Evolutionary conservation across 2,113 vertebrate species (phyloP), one percentile per base, ranked within the genome.

Genomic region (Callopanchax toddi): DNA sequence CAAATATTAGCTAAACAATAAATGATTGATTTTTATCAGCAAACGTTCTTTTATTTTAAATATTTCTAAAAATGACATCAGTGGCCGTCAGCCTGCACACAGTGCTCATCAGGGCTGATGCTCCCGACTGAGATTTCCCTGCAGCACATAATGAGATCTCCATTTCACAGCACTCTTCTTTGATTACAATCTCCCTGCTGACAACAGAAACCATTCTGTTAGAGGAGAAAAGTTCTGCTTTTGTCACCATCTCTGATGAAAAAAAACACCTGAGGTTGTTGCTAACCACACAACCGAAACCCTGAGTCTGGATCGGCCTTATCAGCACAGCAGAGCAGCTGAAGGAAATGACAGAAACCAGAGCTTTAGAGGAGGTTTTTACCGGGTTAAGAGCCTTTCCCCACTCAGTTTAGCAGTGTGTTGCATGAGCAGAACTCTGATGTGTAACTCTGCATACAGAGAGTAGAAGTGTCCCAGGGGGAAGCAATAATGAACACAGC

Each of bases 401-500:
- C 46, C 20, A 17, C 32, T 10, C 36, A 48, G 22, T 69, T 71
- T 71, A 60, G 37, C 34, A 17, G 49, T 49, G 59, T 67, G 50
- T 65, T 63, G 26, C 49, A 62, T 17, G 11, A 49, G 40, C 21
- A 16, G 46, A 48, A 59, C 63, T 67, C 63, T 40, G 22, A 76
- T 67, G 71, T 83, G 81, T 71, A 46, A 54, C 25, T 42, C 61
- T 70, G 71, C 86, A 71, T 58, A 73, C 79, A 73, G 73, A 34
- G 67, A 59, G 54, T 54, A 53, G 75, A 64, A 71, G 58, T 66
- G 51, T 74, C 86, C 87, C 70, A 86, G 70, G 60, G 89, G 65
- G 62, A 79, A 64, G 69, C 88, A 85, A 88, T 89, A 87, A 87
- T 82, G 67, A 79, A 83, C 84, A 46, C 89, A 88, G 87, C 89